These are phyloP conservation scores for Seriola dumerili DNA, from an alignment of 2,113 vertebrate species.

Conservation along the genomic window DNA sequence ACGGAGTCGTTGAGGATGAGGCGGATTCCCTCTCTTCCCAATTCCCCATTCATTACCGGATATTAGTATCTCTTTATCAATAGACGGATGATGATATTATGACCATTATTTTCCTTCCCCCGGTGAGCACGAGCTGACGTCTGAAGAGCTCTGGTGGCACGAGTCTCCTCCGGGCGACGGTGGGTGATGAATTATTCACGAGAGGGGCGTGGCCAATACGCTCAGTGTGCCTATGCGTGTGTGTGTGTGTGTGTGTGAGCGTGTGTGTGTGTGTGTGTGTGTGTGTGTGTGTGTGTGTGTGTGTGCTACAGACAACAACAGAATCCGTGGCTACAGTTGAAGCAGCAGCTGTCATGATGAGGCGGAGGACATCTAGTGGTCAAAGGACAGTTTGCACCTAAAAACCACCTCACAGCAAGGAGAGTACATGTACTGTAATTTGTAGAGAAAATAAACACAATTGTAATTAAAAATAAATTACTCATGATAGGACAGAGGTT, in stretches of 20 bases:
- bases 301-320: constrained; percentile 28
- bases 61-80: neutral
- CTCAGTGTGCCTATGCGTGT: neutral
- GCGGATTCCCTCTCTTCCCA: constrained; percentile 32
- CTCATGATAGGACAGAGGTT: too few species aligned
- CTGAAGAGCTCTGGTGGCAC: constrained; percentile 58
- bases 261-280: neutral
- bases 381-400: neutral
- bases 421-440: too few species aligned
- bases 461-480: too few species aligned
- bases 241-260: neutral
- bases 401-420: neutral
- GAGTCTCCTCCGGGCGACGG: constrained; percentile 58
- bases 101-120: constrained; percentile 26
- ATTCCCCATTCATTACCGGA: constrained; percentile 43
- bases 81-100: neutral
- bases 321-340: neutral
- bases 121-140: constrained; percentile 65
- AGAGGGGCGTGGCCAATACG: constrained; percentile 65
- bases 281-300: neutral
- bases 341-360: constrained; percentile 25
- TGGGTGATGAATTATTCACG: constrained; percentile 72
- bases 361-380: constrained; percentile 51
- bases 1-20: constrained; percentile 8
- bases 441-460: too few species aligned